These are phyloP conservation scores for Paratilapia polleni DNA, from an alignment of 2,113 vertebrate genomes.

Conservation along the genomic window DNA sequence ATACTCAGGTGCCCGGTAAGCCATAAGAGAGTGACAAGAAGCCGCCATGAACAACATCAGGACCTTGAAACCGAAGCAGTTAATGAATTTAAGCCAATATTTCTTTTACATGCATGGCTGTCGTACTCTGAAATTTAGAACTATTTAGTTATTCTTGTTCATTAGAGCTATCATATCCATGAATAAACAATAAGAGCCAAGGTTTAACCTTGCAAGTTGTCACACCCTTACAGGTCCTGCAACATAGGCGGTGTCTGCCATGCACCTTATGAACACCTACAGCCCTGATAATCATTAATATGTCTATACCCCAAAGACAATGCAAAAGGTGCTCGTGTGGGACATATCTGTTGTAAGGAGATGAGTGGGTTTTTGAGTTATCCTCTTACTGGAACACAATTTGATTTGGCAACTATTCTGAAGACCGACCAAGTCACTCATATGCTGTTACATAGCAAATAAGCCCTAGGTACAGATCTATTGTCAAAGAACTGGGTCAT, in stretches of 20 bases:
- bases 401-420: neutral
- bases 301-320: neutral
- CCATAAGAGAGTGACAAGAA: neutral
- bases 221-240: neutral
- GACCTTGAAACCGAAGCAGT: neutral
- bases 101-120: neutral
- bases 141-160: neutral
- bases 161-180: neutral
- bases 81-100: neutral
- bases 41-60: neutral
- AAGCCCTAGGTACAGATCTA: neutral
- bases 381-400: neutral
- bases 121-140: neutral
- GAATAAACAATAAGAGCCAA: neutral
- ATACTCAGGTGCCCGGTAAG: neutral
- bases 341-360: neutral
- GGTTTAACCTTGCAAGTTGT: neutral
- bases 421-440: too few relatives aligned
- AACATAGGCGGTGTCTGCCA: neutral
- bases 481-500: neutral
- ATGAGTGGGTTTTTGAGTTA: neutral
- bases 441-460: neutral
- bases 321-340: neutral
- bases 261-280: neutral
- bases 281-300: neutral